Evolutionary conservation across 1,140 invertebrate species (phyloP), one percentile per base, ranked within the genome.

Genomic region (Lasioglossum albipes): DNA sequence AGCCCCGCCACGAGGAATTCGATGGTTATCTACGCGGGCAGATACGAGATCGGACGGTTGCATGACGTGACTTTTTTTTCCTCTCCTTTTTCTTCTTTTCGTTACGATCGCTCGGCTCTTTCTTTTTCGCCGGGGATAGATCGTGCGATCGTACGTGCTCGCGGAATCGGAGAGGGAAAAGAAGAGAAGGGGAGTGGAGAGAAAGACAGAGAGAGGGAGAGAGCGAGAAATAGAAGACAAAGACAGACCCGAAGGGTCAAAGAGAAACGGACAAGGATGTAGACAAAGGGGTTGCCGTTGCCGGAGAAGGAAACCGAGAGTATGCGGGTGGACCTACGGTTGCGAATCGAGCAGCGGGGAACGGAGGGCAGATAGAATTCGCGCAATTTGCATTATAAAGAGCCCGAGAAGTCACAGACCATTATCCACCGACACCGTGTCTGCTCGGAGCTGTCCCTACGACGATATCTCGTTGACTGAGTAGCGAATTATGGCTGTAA

Each of bases 1-100:
- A 87, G 86, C 82, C 78, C 78, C 85, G 82, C 79, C 36, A 66
- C 18, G 49, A 66, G 86, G 86, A 87, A 87, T 87, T 87, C 86
- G 86, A 87, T 87, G 75, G 75, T 87, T 87, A 87, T 87, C 86
- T 82, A 18, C 84, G 27, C 74, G 16, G 86, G 87, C 85, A 87
- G 86, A 87, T 87, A 87, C 82, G 82, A 84, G 86, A 87, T 87
- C 86, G 86, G 86, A 82, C 72, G 76, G 75, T 83, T 79, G 82
- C 86, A 64, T 81, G 86, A 82, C 85, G 86, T 31, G 81, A 61
- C 57, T 84, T 80, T 86, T 85, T 81, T 54, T 54, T 54, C 52
- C 4, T 52, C 13, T 52, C 52, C 18, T 54, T 54, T 2, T 7
- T 7, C 20, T 59, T 59, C n/a, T 59, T 74, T 31, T 59, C 72